These are phyloP conservation scores for Aethes cnicana DNA, from an alignment of 2,888 invertebrate species.

Conservation along the genomic window DNA sequence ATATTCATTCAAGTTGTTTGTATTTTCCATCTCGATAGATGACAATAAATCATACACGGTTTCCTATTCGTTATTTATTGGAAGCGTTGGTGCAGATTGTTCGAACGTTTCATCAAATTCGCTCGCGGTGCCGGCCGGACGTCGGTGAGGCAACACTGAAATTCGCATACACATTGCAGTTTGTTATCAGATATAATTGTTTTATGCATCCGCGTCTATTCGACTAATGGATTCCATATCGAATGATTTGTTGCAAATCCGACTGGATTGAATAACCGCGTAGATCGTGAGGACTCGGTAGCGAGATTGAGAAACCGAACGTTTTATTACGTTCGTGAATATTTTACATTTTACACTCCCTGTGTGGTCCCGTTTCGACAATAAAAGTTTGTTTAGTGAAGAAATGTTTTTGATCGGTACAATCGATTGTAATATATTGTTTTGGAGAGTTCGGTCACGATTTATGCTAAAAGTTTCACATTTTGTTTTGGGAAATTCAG, in stretches of 20 bases:
- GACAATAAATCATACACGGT: conserved; percentile 41
- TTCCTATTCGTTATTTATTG: conserved; percentile 40
- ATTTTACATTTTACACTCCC: conserved; percentile 37
- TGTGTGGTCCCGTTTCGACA: conserved; percentile 48
- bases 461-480: conserved; percentile 15
- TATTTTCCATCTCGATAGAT: conserved; percentile 37
- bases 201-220: conserved; percentile 19
- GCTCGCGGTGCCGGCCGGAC: conserved; percentile 39
- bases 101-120: conserved; percentile 38
- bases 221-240: conserved; percentile 36
- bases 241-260: conserved; percentile 44
- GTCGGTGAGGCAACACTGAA: conserved; percentile 32
- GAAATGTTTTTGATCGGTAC: conserved; percentile 11
- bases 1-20: conserved; percentile 40
- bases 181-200: conserved; percentile 32
- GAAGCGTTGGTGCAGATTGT: conserved; percentile 34
- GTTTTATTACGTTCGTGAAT: conserved; percentile 33
- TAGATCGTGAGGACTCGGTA: conserved; percentile 42
- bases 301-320: conserved; percentile 44
- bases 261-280: conserved; percentile 36
- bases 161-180: conserved; percentile 34
- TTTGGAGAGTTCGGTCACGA: conserved; percentile 3
- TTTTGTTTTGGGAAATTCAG: conserved; percentile 11
- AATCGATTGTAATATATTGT: conserved; percentile 16
- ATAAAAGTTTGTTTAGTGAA: conserved; percentile 25